These are phyloP conservation scores for Parapsyche elsis DNA, from an alignment of 1,140 invertebrate genomes.

Conservation along the genomic window DNA sequence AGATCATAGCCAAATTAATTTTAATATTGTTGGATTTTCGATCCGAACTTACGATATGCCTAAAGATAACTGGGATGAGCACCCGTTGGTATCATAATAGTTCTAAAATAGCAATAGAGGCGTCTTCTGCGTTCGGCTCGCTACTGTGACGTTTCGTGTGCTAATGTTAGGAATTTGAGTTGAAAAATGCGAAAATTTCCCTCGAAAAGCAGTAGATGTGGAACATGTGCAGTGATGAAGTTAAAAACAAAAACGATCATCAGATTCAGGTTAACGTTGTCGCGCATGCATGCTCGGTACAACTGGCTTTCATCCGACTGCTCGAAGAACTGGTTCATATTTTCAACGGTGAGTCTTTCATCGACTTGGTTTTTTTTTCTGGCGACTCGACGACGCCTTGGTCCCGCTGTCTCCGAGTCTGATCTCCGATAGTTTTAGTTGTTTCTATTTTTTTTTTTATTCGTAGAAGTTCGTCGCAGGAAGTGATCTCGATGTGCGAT, in stretches of 20 bases:
- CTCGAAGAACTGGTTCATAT: conserved; percentile 12
- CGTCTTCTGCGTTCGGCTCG: neutral
- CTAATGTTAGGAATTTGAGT: too few relatives aligned
- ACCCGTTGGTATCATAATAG: conserved; percentile 6
- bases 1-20: too few relatives aligned
- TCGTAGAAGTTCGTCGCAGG: too few relatives aligned
- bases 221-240: neutral
- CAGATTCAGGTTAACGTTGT: conserved; percentile 4
- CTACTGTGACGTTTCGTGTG: neutral
- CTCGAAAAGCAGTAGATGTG: neutral
- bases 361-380: neutral
- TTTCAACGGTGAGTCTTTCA: neutral
- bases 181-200: neutral
- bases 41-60: neutral
- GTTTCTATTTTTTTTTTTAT: too few relatives aligned
- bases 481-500: neutral
- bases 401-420: neutral
- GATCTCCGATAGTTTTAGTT: too few relatives aligned
- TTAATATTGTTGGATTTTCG: neutral
- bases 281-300: neutral
- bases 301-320: neutral
- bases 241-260: conserved; percentile 10
- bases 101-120: neutral
- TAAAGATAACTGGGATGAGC: conserved; percentile 20
- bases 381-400: neutral